These are phyloP conservation scores for Eurystomus gularis DNA, from an alignment of 2,113 vertebrate genomes.

Conservation along the genomic window DNA sequence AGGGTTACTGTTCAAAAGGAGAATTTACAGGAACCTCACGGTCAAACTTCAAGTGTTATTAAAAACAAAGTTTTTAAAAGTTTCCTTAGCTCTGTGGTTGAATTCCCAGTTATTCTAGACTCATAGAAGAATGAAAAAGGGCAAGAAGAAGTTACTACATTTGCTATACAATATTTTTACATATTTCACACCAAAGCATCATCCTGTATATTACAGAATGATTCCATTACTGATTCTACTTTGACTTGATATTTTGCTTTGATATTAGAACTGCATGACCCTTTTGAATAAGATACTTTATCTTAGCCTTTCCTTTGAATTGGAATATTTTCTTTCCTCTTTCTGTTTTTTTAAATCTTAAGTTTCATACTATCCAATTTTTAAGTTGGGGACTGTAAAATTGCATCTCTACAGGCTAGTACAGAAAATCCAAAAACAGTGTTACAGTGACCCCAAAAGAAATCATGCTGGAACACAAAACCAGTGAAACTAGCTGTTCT, in stretches of 20 bases:
- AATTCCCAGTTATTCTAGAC: slow-evolving; percentile 26
- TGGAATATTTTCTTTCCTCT: background rate
- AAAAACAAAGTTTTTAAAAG: slow-evolving; percentile 38
- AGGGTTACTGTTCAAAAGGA: background rate
- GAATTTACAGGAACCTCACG: slow-evolving; percentile 13
- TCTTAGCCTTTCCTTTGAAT: background rate
- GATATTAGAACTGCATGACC: background rate
- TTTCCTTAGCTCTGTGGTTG: background rate
- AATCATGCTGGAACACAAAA: slow-evolving; percentile 38
- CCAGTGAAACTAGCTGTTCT: background rate
- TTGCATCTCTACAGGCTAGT: background rate
- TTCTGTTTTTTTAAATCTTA: background rate
- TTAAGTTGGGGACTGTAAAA: background rate
- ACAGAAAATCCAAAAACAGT: slow-evolving; percentile 9
- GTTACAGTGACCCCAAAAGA: background rate
- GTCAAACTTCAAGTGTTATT: slow-evolving; percentile 29
- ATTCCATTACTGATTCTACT: background rate
- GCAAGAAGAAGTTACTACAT: background rate
- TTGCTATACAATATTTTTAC: background rate
- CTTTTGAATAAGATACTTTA: background rate
- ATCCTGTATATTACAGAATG: background rate
- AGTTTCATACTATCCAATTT: background rate
- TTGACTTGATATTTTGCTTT: background rate
- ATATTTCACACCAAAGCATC: background rate
- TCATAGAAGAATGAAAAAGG: background rate